Evolutionary conservation across 2,888 invertebrate species (phyloP), one percentile per base, ranked within the genome.

Genomic region (Acronicta psi): DNA sequence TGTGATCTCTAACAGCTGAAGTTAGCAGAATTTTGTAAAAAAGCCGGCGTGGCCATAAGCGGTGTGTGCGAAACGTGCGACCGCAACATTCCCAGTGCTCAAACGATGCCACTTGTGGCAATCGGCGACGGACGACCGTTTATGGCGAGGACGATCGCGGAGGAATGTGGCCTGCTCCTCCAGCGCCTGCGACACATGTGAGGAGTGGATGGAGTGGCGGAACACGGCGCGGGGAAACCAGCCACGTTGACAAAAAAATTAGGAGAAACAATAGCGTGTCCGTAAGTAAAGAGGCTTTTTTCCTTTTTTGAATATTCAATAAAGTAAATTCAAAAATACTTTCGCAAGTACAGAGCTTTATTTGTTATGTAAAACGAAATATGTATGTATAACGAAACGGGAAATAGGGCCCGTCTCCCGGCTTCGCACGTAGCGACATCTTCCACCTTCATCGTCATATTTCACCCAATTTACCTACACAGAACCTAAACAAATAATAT

Each of bases 121-220:
- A 82, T 82, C 72, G 84, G 83, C 84, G 85, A 87, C 86, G 82
- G 81, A 83, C 86, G 80, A 68, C 89, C 88, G 82, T 89, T 88
- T 91, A 92, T 81, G 91, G 92, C 86, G 88, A 89, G 89, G 89
- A 88, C 90, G 90, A 75, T 86, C 89, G 91, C 87, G 80, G 51
- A 84, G 91, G 93, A 91, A 93, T 92, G 93, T 83, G 80, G 81
- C 81, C 80, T 79, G 78, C 72, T 80, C 77, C 71, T 80, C 70
- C 70, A 62, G 52, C 62, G 73, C 40, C 58, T 49, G 40, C 52
- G 75, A 73, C 61, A 62, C 69, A 74, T 69, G 76, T 72, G 65
- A 80, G 56, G 76, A 79, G 80, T 70, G 67, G 62, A 55, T 49
- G 62, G 68, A 67, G 51, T 42, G 47, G 70, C 69, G 61, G 38